Percentiles rank a stretch among this genome's conserved stretches.
Conservation (phyloP, 1,140 invertebrate species). For the Coptotermes formosanus region DNA sequence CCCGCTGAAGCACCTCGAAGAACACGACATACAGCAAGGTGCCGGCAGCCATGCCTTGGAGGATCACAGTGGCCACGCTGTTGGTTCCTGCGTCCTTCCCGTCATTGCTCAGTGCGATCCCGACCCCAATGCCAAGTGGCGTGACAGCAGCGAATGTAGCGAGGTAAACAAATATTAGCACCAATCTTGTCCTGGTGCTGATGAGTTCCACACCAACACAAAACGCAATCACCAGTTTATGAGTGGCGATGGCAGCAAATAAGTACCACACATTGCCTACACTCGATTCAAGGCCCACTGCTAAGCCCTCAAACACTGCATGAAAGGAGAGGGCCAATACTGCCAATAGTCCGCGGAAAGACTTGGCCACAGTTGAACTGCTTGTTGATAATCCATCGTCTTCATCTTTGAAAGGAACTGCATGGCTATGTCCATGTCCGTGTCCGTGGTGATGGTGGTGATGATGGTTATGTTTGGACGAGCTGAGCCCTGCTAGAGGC, state of each 20-base stretch:
- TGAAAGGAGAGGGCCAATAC: slow-evolving; percentile 77
- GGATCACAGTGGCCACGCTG: slow-evolving; percentile 47
- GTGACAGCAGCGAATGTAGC: slow-evolving; percentile 64
- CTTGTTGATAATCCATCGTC: slow-evolving; percentile 18
- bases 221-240: slow-evolving; percentile 73
- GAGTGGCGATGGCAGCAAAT: slow-evolving; percentile 69
- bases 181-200: slow-evolving; percentile 59
- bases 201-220: slow-evolving; percentile 67
- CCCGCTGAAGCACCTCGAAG: slow-evolving; percentile 83
- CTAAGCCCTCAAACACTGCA: slow-evolving; percentile 78
- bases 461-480: background rate
- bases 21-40: slow-evolving; percentile 88
- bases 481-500: slow-evolving; percentile 29
- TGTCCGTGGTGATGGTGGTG: slow-evolving; percentile 28
- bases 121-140: slow-evolving; percentile 67
- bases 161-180: slow-evolving; percentile 59
- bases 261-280: slow-evolving; percentile 63
- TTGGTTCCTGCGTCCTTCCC: slow-evolving; percentile 31
- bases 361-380: slow-evolving; percentile 42
- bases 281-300: slow-evolving; percentile 71
- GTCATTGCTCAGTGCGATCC: slow-evolving; percentile 49
- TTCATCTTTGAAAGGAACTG: slow-evolving; percentile 27
- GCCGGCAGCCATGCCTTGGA: slow-evolving; percentile 83
- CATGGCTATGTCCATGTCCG: slow-evolving; percentile 27
- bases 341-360: slow-evolving; percentile 62